Percentiles rank a stretch among this genome's conserved stretches.
phyloP scores from a whole-genome alignment of 2,888 invertebrate species.

The Mechanitis mazaeus region DNA sequence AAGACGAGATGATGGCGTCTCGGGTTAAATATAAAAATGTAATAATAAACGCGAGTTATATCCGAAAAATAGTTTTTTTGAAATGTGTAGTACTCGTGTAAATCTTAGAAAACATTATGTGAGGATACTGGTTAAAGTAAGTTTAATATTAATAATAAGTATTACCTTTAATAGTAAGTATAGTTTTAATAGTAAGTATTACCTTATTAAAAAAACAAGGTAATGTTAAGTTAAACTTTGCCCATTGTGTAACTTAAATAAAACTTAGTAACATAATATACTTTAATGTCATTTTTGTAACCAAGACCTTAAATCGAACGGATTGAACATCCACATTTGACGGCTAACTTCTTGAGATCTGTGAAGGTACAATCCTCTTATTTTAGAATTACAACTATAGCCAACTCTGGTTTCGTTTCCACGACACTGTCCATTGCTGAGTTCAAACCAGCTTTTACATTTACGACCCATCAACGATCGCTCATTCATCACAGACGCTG shows the following conservation, averaged over 20 bases:
- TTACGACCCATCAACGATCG: slow-evolving; percentile 40
- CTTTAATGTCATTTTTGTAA: slow-evolving; percentile 22
- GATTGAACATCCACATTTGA: slow-evolving; percentile 40
- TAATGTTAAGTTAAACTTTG: no score
- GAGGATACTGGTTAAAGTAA: no score
- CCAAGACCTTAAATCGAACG: slow-evolving; percentile 39
- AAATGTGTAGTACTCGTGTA: no score
- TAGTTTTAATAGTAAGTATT: no score
- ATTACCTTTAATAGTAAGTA: no score
- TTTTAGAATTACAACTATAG: slow-evolving; percentile 40
- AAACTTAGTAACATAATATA: background rate
- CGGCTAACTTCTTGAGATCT: slow-evolving; percentile 39
- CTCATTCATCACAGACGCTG: slow-evolving; percentile 45
- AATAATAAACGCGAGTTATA: no score
- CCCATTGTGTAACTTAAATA: background rate
- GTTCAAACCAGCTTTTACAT: slow-evolving; percentile 48
- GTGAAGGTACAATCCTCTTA: slow-evolving; percentile 52
- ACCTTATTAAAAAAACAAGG: no score
- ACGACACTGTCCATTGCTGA: slow-evolving; percentile 42
- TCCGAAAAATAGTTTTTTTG: no score
- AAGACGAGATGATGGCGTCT: no score
- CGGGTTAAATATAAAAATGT: no score
- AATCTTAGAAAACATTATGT: no score
- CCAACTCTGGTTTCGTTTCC: slow-evolving; percentile 48
- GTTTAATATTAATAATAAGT: no score